Conservation (phyloP, 2,888 invertebrate genomes). For the Heterodera filipjevi region DNA sequence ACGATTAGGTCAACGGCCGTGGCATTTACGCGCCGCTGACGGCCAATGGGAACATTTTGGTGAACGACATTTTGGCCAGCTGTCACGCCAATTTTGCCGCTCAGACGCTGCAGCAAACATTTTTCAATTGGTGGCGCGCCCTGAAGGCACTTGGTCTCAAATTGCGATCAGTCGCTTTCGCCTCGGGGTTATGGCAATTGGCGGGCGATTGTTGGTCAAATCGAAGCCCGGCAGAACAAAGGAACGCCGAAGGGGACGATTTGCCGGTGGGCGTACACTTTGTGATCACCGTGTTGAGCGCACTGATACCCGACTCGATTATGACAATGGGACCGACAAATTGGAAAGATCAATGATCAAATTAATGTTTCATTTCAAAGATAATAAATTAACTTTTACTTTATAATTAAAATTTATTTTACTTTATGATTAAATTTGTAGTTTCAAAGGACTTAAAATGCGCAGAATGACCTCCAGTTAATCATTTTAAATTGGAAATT, state of each 20-base stretch:
- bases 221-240: neutral
- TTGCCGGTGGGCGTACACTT: conserved; percentile 60
- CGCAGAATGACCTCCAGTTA: too few relatives aligned
- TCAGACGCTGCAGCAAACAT: conserved; percentile 62
- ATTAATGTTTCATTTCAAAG: too few relatives aligned
- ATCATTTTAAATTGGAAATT: too few relatives aligned
- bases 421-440: too few relatives aligned
- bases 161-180: neutral
- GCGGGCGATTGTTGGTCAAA: neutral
- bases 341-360: too few relatives aligned
- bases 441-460: too few relatives aligned
- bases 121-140: conserved; percentile 52
- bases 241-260: conserved; percentile 25
- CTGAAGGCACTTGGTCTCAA: neutral
- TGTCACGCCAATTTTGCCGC: conserved; percentile 57
- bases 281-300: conserved; percentile 52
- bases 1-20: conserved; percentile 10
- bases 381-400: too few relatives aligned
- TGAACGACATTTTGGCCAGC: conserved; percentile 59
- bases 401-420: too few relatives aligned
- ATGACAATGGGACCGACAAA: too few relatives aligned
- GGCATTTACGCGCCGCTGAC: conserved; percentile 63
- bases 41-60: conserved; percentile 55
- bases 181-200: conserved; percentile 6
- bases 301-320: conserved; percentile 48